Evolutionary conservation across 2,113 vertebrate species (phyloP), one percentile per base, ranked within the genome.

Genomic region (Myiopsitta monachus): DNA sequence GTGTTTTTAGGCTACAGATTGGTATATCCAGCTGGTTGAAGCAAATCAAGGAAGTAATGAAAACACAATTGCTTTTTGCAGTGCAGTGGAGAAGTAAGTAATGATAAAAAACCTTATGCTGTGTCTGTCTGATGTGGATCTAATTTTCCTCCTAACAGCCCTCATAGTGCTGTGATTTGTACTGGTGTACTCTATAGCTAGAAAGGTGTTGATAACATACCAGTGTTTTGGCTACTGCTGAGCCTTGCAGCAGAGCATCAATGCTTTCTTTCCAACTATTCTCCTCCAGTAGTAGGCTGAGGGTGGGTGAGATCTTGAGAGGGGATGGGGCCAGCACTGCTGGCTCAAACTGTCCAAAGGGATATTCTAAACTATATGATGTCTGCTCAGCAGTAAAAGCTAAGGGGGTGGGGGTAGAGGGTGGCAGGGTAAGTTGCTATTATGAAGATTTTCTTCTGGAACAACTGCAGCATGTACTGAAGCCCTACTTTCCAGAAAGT

Each of bases 51-150:
- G 96, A 41, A 97, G 95, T 41, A 93, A 97, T 31, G 76, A 49
- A 33, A 97, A 15, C 43, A 89, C 88, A 12, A 75, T 11, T 63
- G 95, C 79, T 46, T 98, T 98, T 92, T 98, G 97, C 69, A 86
- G 69, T 0, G 39, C 83, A 73, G 97, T 98, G 39, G 94, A 96
- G 66, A 97, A 79, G 98, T 98, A 84, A 97, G 98, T 98, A 77
- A 77, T 31, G 19, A 36, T 88, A 88, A 89, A 89, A 9, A 9
- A 13, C 33, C 41, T 38, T n/a, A 10, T 27, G 0, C 33, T 72
- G 11, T 2, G 5, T 55, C 52, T 55, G 39, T 2, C 49, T 90
- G 83, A 73, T 78, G 7, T 28, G 31, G 46, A 61, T 46, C 47
- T 33, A 6, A 70, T 52, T 44, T 44, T 55, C 36, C 24, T 10